A percentile compares a stretch with the other conserved stretches of the same genome.
Conservation (phyloP, 2,888 invertebrate genomes). For the Rhorus exstirpatorius region DNA sequence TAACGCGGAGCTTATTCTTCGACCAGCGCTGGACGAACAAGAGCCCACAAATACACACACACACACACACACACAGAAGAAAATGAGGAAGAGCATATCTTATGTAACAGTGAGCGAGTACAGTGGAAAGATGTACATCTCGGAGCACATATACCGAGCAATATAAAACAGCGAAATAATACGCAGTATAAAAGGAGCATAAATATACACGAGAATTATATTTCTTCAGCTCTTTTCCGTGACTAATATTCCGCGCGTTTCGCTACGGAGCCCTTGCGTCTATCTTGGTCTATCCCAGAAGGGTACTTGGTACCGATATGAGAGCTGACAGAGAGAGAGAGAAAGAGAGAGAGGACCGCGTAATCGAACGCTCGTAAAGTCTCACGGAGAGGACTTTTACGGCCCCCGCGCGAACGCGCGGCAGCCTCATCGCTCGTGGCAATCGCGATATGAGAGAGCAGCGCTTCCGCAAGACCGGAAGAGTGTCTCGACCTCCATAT, state of each 20-base stretch:
- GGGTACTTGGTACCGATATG: constrained; percentile 15
- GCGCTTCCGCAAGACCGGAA: constrained; percentile 67
- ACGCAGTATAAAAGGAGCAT: constrained; percentile 67
- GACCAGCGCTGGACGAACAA: constrained; percentile 21
- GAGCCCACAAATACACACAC: too few species aligned
- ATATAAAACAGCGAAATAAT: constrained; percentile 68
- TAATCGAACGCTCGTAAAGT: constrained; percentile 70
- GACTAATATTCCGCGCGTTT: constrained; percentile 58
- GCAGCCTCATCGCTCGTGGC: constrained; percentile 37
- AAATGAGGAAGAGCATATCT: constrained; percentile 41
- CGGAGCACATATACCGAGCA: constrained; percentile 29
- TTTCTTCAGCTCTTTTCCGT: constrained; percentile 55
- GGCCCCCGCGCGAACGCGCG: constrained; percentile 49
- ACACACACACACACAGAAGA: constrained; percentile 40
- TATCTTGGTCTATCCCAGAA: not conserved
- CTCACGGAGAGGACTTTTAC: constrained; percentile 68
- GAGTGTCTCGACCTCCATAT: constrained; percentile 22
- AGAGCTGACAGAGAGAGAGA: constrained; percentile 33
- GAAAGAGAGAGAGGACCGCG: constrained; percentile 53
- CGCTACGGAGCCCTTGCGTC: constrained; percentile 38
- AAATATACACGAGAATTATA: constrained; percentile 70
- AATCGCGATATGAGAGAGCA: constrained; percentile 61
- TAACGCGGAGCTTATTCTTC: constrained; percentile 25
- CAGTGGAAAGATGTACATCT: constrained; percentile 44
- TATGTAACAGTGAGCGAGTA: constrained; percentile 27